Evolutionary conservation across 1,140 invertebrate genomes (phyloP).

Genomic region (Lepidotrigona ventralis): DNA sequence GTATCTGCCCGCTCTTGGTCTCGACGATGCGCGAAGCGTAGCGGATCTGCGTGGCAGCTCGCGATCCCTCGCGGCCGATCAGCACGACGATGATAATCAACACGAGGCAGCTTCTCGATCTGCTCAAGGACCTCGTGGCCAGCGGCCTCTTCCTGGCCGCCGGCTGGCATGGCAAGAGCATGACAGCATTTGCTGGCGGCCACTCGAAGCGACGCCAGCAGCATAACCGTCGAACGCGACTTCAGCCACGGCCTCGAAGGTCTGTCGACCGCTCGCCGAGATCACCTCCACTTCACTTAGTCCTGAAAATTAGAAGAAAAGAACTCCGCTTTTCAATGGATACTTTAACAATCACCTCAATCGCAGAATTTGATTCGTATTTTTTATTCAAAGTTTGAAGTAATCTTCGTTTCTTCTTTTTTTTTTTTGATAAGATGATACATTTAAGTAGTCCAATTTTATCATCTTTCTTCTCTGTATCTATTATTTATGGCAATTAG

Average conservation of each 20-base stretch:
- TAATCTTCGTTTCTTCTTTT: too few species aligned
- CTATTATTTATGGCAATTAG: too few species aligned
- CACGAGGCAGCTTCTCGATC: conserved; percentile 43
- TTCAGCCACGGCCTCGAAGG: conserved; percentile 55
- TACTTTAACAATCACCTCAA: not conserved
- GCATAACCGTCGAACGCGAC: conserved; percentile 63
- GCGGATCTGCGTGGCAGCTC: conserved; percentile 68
- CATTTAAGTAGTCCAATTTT: too few species aligned
- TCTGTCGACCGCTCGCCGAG: conserved; percentile 56
- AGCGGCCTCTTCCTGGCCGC: conserved; percentile 71
- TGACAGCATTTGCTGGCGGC: conserved; percentile 78
- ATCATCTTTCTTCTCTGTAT: too few species aligned
- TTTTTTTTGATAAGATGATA: too few species aligned
- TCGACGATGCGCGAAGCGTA: conserved; percentile 82
- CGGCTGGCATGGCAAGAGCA: conserved; percentile 78
- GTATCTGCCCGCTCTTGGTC: conserved; percentile 83
- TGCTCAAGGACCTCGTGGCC: conserved; percentile 67
- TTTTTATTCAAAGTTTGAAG: too few species aligned
- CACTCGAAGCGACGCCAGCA: conserved; percentile 68
- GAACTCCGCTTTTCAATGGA: not conserved
- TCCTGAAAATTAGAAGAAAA: not conserved
- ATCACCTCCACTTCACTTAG: not conserved
- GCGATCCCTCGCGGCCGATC: conserved; percentile 51
- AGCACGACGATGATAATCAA: conserved; percentile 63
- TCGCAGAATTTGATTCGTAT: too few species aligned